Percentiles rank a stretch among this genome's conserved stretches.
phyloP scores from a whole-genome alignment of 2,113 vertebrate species.

The Dicentrarchus labrax region DNA sequence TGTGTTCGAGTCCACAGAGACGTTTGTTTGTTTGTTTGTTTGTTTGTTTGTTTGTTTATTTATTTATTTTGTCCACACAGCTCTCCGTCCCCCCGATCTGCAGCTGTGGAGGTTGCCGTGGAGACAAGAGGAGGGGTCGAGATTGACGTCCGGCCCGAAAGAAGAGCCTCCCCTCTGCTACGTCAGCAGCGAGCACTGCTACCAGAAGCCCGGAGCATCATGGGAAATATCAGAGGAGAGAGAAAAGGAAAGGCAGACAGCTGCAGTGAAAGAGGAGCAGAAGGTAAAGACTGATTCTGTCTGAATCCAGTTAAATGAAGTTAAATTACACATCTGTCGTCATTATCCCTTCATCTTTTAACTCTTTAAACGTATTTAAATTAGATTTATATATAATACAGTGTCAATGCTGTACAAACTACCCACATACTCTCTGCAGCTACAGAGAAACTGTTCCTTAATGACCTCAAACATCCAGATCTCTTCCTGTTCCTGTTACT shows the following conservation, averaged over 20 bases:
- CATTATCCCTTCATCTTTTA: not conserved
- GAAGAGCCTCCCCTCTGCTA: constrained; percentile 85
- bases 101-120: constrained; percentile 96
- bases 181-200: constrained; percentile 98
- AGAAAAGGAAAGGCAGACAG: constrained; percentile 47
- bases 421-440: too few relatives aligned
- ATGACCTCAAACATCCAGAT: too few relatives aligned
- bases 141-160: constrained; percentile 22
- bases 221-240: constrained; percentile 71
- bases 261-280: constrained; percentile 77
- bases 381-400: too few relatives aligned
- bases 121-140: constrained; percentile 85
- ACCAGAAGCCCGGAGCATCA: constrained; percentile 95
- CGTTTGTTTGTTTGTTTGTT: not conserved
- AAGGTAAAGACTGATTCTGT: constrained; percentile 63
- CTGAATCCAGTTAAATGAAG: too few relatives aligned
- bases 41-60: rapidly evolving
- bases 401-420: too few relatives aligned
- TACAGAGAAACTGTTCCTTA: too few relatives aligned
- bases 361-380: too few relatives aligned
- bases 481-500: too few relatives aligned
- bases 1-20: not conserved
- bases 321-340: not conserved
- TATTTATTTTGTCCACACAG: constrained; percentile 73
- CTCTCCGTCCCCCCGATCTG: constrained; percentile 90